Base-by-base conservation (phyloP, 2,113 vertebrate species). In the Butorides virescens region DNA sequence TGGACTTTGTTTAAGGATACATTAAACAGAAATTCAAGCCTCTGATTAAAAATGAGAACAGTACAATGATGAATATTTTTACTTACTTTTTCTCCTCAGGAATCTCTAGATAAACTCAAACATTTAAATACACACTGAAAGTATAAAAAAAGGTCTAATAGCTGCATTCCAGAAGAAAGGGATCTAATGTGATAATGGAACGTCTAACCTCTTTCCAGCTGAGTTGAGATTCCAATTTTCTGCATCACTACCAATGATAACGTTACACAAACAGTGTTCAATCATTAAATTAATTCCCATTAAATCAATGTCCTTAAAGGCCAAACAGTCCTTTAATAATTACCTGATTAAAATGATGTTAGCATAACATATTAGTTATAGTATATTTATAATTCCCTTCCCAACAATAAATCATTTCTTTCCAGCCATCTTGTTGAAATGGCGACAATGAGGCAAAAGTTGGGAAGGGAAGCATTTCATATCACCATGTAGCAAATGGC, bases 281-380 rank as follows among this genome's bases (percentile, higher is more conserved):
- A 94, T 98, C 95, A 96, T 97, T 95, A 97, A 96, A 98, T 97
- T 97, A 97, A 97, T 97, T 97, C 73, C 62, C 79, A 96, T 97
- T 98, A 97, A 96, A 98, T 96, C 96, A 98, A 96, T 95, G 96
- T 97, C 92, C 96, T 97, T 96, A 97, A 98, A 97, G 95, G 94
- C 95, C 97, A 98, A 96, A 94, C 62, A 95, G 85, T 86, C 67
- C 73, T 96, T 97, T 94, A 97, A 91, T 96, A 97, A 96, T 97
- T 94, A 96, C 74, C 83, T 94, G 86, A 95, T 97, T 96, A 95
- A 97, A 96, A 67, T 84, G 34, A 91, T 95, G 83, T 95, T 97
- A 95, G 88, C 80, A 87, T 92, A 97, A 85, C 39, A 23, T 75
- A 95, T 96, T 96, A 96, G 77, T 83, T 92, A 93, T 37, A 91